These are phyloP conservation scores for Apodemia mormo DNA, from an alignment of 2,888 invertebrate species.

Conservation along the genomic window DNA sequence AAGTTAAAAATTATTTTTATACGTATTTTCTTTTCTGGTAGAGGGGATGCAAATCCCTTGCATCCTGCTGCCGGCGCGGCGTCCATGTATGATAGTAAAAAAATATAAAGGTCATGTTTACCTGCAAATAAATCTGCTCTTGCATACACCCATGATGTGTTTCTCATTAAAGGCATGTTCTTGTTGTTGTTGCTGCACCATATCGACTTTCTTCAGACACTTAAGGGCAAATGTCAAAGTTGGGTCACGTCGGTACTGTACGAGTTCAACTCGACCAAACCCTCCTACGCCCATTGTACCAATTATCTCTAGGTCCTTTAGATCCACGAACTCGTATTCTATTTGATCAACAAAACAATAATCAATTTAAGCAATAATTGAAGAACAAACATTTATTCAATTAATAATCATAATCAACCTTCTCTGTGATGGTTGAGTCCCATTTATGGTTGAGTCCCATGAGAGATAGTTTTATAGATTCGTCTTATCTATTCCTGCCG, in stretches of 20 bases:
- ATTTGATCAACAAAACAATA: slow-evolving; percentile 23
- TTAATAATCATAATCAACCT: no score
- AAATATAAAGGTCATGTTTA: slow-evolving; percentile 45
- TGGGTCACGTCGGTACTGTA: slow-evolving; percentile 80
- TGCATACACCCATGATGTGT: slow-evolving; percentile 90
- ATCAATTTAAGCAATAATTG: no score
- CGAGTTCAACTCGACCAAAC: slow-evolving; percentile 93
- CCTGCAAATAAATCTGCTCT: slow-evolving; percentile 91
- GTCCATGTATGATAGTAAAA: no score
- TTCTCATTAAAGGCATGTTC: slow-evolving; percentile 95
- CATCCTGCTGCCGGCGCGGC: no score
- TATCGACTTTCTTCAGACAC: slow-evolving; percentile 93
- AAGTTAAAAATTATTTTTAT: no score
- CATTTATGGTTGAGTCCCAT: no score
- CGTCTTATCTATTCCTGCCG: no score
- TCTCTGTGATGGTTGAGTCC: no score
- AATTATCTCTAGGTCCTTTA: slow-evolving; percentile 90
- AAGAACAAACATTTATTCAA: no score
- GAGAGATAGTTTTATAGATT: no score
- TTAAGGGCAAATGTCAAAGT: slow-evolving; percentile 89
- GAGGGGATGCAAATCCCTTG: no score
- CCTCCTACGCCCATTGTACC: slow-evolving; percentile 96
- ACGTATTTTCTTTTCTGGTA: no score
- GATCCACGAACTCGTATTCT: slow-evolving; percentile 85
- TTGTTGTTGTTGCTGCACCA: slow-evolving; percentile 93